phyloP scores from a whole-genome alignment of 2,888 invertebrate species.

The Drosophila mulleri region DNA sequence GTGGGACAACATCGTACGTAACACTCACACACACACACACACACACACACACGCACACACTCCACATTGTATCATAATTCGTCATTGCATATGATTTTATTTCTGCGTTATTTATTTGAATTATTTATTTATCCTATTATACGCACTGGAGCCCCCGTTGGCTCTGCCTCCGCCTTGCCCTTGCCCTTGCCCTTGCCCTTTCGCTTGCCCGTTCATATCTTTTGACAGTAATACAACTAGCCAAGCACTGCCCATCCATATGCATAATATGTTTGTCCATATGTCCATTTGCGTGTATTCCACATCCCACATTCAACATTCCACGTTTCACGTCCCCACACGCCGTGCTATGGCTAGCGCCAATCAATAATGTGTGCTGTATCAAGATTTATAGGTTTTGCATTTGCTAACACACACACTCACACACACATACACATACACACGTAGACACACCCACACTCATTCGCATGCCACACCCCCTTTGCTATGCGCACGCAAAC shows the following conservation, averaged over 20 bases:
- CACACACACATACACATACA: slow-evolving; percentile 5
- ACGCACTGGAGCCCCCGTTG: slow-evolving; percentile 33
- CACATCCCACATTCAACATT: slow-evolving; percentile 1
- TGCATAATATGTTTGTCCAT: slow-evolving; percentile 56
- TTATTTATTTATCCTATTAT: slow-evolving; percentile 76
- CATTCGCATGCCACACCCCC: slow-evolving; percentile 17
- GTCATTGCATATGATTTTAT: slow-evolving; percentile 83
- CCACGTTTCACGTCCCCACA: slow-evolving; percentile 13
- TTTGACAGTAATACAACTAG: slow-evolving; percentile 39
- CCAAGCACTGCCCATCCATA: slow-evolving; percentile 37
- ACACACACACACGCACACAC: neutral
- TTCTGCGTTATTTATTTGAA: slow-evolving; percentile 78
- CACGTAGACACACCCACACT: neutral
- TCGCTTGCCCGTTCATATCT: slow-evolving; percentile 9
- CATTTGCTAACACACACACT: slow-evolving; percentile 51
- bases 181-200: neutral
- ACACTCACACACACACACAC: neutral
- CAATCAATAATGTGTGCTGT: slow-evolving; percentile 85
- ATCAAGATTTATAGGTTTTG: slow-evolving; percentile 85
- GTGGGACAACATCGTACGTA: slow-evolving; percentile 22
- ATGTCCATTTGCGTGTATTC: slow-evolving; percentile 67
- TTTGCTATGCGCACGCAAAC: slow-evolving; percentile 25
- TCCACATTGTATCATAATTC: slow-evolving; percentile 74
- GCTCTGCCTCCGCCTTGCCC: slow-evolving; percentile 3
- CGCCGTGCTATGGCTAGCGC: slow-evolving; percentile 55